Conservation (phyloP, 2,888 invertebrate genomes). For the Mythimna lalbum region DNA sequence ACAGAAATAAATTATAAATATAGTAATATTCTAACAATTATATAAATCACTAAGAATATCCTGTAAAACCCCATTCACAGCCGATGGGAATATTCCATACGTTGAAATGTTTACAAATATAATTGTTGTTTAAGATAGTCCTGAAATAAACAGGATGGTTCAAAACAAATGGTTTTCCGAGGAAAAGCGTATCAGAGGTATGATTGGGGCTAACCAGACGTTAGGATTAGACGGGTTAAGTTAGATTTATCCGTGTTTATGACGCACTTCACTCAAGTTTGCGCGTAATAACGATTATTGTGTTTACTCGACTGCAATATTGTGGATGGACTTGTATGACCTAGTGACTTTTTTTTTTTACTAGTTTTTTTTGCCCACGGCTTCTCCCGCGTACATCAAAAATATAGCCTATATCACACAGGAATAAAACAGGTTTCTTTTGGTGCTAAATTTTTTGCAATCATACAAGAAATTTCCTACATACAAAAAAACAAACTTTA, state of each 20-base stretch:
- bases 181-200: conserved; percentile 40
- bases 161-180: neutral
- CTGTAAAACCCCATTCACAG: conserved; percentile 43
- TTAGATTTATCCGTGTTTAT: conserved; percentile 38
- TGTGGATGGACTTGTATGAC: neutral
- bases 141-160: conserved; percentile 14
- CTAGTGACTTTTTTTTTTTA: neutral
- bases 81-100: conserved; percentile 31
- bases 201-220: conserved; percentile 34
- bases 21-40: conserved; percentile 34
- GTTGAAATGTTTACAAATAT: conserved; percentile 37
- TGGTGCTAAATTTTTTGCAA: no score
- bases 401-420: no score
- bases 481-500: no score
- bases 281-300: conserved; percentile 10
- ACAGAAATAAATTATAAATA: conserved; percentile 32
- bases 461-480: no score
- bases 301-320: conserved; percentile 21
- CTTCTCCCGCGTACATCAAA: neutral
- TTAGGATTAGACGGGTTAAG: conserved; percentile 25
- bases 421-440: no score
- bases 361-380: neutral
- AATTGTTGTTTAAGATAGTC: conserved; percentile 32
- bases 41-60: conserved; percentile 38
- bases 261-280: conserved; percentile 28